These are phyloP conservation scores for Euborellia annulipes DNA, from an alignment of 1,140 invertebrate species.

Conservation along the genomic window DNA sequence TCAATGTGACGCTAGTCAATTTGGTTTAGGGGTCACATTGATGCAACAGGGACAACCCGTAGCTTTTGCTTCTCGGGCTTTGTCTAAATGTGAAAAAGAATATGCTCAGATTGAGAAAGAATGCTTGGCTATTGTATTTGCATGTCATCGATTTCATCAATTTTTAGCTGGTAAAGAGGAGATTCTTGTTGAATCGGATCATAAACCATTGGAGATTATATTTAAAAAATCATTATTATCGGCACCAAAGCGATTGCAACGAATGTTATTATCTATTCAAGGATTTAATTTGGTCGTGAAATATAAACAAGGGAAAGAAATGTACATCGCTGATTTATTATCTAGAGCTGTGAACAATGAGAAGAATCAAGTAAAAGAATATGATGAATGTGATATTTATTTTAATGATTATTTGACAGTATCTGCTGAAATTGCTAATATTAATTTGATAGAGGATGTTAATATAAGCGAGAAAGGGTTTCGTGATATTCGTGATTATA, in stretches of 20 bases:
- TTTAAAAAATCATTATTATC: conserved; percentile 25
- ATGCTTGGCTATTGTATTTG: conserved; percentile 31
- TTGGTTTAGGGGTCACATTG: conserved; percentile 16
- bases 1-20: conserved; percentile 8
- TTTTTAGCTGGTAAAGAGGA: too few relatives aligned
- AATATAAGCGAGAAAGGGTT: too few relatives aligned
- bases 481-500: too few relatives aligned
- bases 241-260: conserved; percentile 25
- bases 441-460: too few relatives aligned
- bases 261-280: conserved; percentile 27
- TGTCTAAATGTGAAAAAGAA: conserved; percentile 15
- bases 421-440: too few relatives aligned
- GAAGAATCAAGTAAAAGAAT: too few relatives aligned
- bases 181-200: conserved; percentile 30
- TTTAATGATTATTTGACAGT: too few relatives aligned
- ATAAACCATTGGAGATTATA: conserved; percentile 27
- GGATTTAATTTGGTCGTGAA: conserved; percentile 21
- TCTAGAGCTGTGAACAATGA: too few relatives aligned
- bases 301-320: conserved; percentile 11
- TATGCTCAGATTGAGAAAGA: conserved; percentile 32
- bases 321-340: conserved; percentile 1
- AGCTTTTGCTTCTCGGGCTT: conserved; percentile 18
- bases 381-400: too few relatives aligned
- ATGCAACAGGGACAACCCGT: conserved; percentile 19
- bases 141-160: conserved; percentile 24